Percentiles rank a stretch among this genome's conserved stretches.
Conservation (phyloP, 2,113 vertebrate genomes). For the Sarotherodon lohbergeri region DNA sequence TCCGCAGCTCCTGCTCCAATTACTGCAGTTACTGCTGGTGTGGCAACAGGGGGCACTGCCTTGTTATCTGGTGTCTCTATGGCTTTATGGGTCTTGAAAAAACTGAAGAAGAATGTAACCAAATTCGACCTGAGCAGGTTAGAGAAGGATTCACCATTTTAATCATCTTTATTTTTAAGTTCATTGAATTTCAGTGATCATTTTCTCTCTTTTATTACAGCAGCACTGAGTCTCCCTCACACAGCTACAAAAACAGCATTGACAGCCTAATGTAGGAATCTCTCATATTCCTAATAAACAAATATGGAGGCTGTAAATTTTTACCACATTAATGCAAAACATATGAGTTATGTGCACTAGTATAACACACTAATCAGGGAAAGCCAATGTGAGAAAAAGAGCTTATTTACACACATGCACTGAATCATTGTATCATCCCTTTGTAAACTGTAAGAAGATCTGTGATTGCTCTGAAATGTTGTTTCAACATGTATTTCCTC, state of each 20-base stretch:
- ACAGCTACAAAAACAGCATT: conserved; percentile 65
- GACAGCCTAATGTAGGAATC: conserved; percentile 67
- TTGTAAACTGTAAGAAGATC: neutral
- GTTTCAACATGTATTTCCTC: conserved; percentile 12
- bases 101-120: conserved; percentile 41
- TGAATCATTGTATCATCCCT: neutral
- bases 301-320: neutral
- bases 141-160: neutral
- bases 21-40: neutral
- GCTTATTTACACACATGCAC: neutral
- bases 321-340: neutral
- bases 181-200: neutral
- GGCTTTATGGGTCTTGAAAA: conserved; percentile 53
- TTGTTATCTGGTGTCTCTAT: conserved; percentile 23
- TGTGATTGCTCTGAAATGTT: neutral
- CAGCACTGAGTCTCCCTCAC: conserved; percentile 45
- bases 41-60: conserved; percentile 27
- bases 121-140: conserved; percentile 70
- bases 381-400: neutral
- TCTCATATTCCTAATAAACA: neutral
- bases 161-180: neutral
- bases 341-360: neutral
- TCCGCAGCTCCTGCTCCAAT: conserved; percentile 22
- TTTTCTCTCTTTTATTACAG: conserved; percentile 27
- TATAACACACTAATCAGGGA: neutral